Base-by-base conservation (phyloP, 1,140 invertebrate genomes). In the Brachionus calyciflorus region DNA sequence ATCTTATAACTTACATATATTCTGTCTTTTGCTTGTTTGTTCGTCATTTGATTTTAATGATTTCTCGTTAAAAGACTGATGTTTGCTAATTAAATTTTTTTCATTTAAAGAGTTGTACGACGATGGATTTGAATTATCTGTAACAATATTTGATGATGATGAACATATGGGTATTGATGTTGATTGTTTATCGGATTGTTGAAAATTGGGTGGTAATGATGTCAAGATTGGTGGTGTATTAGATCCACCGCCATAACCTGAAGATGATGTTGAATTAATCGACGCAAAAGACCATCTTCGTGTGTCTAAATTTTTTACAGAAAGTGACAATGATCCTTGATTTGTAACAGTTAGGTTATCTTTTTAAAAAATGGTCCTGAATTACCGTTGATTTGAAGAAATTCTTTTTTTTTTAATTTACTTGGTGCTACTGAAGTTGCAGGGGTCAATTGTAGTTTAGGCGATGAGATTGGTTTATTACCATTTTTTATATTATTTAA, bases 211-310 rank as follows among this genome's bases (percentile, higher is more conserved):
- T 4, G 57, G 28, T 19, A 63, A 19, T 63, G 57, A 37, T 9
- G 7, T 65, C 14, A 65, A 12, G 30, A 51, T 73, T 40, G 69
- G 69, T 21, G 69, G 69, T 12, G 69, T 73, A 24, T 73, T 51
- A 6, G 69, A n/a, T n/a, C n/a, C 33, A n/a, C 68, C 28, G 19
- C 69, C 69, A 65, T 65, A 65, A 44, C 60, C 60, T n/a, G 60
- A 65, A 24, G 60, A 65, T 4, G 69, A 73, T 33, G 46, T 51
- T 30, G 69, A 73, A 41, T 73, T 37, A 12, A 73, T 51, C 6
- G 69, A 73, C 12, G 69, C 69, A 73, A 73, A 73, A 14, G 69
- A 73, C 69, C 69, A 73, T 51, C 69, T 19, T 4, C 69, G 44
- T 28, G 21, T 55, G 51, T 73, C 69, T 12, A 73, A 17, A 19